Percentiles rank a stretch among this genome's conserved stretches.
These are phyloP conservation scores for mouse (Mus musculus) DNA, from an alignment of 2,113 vertebrate species.

Conservation along the genomic window GRCm39 chr9:49578001-49578500, in stretches of 20 bases:
- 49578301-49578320: not conserved
- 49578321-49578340: not conserved
- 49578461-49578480: not conserved
- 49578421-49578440: not conserved
- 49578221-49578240: not conserved
- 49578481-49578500: not conserved
- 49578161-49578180: not conserved
- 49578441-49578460: not conserved
- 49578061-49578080: not conserved
- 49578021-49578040: not conserved
- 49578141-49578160: not conserved
- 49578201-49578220: conserved; percentile 38
- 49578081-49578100: not conserved
- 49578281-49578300: not conserved
- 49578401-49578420: not conserved
- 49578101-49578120: not conserved
- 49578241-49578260: conserved; percentile 14
- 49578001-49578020: not conserved
- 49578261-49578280: not conserved
- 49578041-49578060: not conserved
- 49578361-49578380: not conserved
- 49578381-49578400: not conserved
- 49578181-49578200: not conserved
- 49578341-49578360: not conserved
- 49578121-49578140: not conserved